Evolutionary conservation across 2,888 invertebrate species (phyloP), one percentile per base, ranked within the genome.

Genomic region (Dioctria linearis): DNA sequence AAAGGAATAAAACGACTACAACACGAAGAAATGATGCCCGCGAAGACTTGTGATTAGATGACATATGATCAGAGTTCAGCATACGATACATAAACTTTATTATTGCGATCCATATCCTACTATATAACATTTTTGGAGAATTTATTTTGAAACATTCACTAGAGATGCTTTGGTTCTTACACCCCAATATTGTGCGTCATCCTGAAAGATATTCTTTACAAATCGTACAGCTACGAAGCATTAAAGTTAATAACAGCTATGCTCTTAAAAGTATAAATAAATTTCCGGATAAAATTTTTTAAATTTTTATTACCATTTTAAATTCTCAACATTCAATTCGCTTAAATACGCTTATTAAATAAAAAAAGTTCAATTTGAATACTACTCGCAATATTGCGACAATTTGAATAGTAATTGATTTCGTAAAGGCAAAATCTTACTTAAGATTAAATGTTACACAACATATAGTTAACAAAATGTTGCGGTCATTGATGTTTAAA

Each of bases 351-450:
- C 11, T 61, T 39, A 39, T 11, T 61, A 11, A 61, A 37, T 61
- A 8, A 61, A 39, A 8, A 54, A 54, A 54, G 6, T n/a, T 8
- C 54, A 54, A 54, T 54, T 54, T 54, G 11, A 46, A 54, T 2
- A 11, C 54, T 54, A 54, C 25, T 8, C 11, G n/a, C 54, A n/a
- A 54, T n/a, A 54, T 11, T 59, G 5, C 25, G 61, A 61, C 11
- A 5, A 13, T 37, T 25, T 39, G 9, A 39, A 71, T 9, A 9
- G 6, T 71, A 73, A 73, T 73, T 73, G 73, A 73, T 57, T 39
- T 57, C 4, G 5, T 73, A 73, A 73, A 73, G 73, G 73, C 73
- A 73, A 59, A 73, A 59, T 73, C 59, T 42, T 42, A 51, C 69
- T 25, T 51, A 11, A 54, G 54, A 11, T 46, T 54, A 8, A 67